Conservation (phyloP, 1,140 invertebrate genomes). For the Orius insidiosus region DNA sequence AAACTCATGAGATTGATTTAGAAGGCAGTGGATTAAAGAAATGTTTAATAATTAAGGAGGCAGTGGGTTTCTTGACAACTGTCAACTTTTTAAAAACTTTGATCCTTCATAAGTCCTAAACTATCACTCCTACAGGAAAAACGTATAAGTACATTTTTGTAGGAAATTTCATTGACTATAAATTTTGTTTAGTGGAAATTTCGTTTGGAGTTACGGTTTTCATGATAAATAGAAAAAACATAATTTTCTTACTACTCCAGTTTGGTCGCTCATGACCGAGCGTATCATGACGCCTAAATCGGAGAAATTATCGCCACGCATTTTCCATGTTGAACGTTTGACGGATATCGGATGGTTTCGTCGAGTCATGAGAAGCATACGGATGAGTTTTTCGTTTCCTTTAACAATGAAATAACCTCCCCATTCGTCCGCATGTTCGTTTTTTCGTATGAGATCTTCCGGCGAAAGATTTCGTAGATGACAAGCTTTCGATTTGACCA, state of each 20-base stretch:
- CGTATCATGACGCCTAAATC: conserved; percentile 69
- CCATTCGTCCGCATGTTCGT: conserved; percentile 86
- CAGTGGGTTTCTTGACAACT: too few relatives aligned
- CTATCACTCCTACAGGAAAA: too few relatives aligned
- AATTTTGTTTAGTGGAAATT: too few relatives aligned
- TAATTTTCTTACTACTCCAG: conserved; percentile 47
- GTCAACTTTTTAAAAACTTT: too few relatives aligned
- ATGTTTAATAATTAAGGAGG: too few relatives aligned
- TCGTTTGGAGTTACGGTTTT: too few relatives aligned
- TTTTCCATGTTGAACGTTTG: conserved; percentile 64
- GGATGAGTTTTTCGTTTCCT: conserved; percentile 71
- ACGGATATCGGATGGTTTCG: conserved; percentile 79
- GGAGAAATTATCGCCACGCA: conserved; percentile 62
- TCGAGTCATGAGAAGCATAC: conserved; percentile 69
- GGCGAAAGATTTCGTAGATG: conserved; percentile 61
- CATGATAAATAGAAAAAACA: too few relatives aligned
- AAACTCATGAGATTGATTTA: too few relatives aligned
- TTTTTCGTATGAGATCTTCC: conserved; percentile 50
- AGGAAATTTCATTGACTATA: too few relatives aligned
- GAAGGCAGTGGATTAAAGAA: too few relatives aligned
- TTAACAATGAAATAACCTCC: conserved; percentile 93
- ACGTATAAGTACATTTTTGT: too few relatives aligned
- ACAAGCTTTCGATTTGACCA: conserved; percentile 76
- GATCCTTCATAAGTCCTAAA: too few relatives aligned
- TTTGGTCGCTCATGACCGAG: conserved; percentile 66